A percentile compares a stretch with the other conserved stretches of the same genome.
phyloP scores from a whole-genome alignment of 2,113 vertebrate genomes.

The Epinephelus cyanopodus region DNA sequence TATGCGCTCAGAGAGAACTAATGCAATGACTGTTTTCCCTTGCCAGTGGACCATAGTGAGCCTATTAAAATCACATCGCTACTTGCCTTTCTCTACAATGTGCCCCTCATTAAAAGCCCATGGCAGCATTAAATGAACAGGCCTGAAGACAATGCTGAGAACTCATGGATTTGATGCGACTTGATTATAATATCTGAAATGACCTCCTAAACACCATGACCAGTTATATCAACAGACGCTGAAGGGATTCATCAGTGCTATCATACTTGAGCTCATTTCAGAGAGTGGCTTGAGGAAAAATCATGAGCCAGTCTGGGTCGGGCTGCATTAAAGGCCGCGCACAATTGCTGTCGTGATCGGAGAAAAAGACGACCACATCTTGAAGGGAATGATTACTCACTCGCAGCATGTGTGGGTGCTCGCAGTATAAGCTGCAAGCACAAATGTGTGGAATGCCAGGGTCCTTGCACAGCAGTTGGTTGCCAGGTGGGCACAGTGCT shows the following conservation, averaged over 20 bases:
- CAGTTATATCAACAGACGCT: constrained; percentile 55
- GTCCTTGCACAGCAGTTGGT: background rate
- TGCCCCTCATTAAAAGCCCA: constrained; percentile 73
- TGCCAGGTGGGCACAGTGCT: constrained; percentile 35
- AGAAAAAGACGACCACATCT: constrained; percentile 34
- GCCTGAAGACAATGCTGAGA: constrained; percentile 61
- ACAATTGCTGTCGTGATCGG: constrained; percentile 45
- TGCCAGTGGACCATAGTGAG: constrained; percentile 75
- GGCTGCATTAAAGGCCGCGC: constrained; percentile 27
- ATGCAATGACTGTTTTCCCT: constrained; percentile 65
- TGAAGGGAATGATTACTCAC: constrained; percentile 48
- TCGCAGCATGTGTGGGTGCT: constrained; percentile 34
- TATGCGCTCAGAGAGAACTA: constrained; percentile 56
- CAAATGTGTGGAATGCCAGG: constrained; percentile 6
- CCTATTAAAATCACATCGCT: constrained; percentile 76
- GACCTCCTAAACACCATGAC: constrained; percentile 57
- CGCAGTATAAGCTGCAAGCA: background rate
- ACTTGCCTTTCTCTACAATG: constrained; percentile 60
- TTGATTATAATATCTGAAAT: constrained; percentile 68
- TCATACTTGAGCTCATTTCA: constrained; percentile 55
- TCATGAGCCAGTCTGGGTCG: constrained; percentile 20
- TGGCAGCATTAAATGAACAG: constrained; percentile 70
- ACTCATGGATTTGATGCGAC: constrained; percentile 60
- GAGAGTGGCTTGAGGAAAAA: constrained; percentile 35
- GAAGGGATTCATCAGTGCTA: constrained; percentile 58